These are phyloP conservation scores for Brachionus manjavacas DNA, from an alignment of 1,140 invertebrate genomes.

Conservation along the genomic window DNA sequence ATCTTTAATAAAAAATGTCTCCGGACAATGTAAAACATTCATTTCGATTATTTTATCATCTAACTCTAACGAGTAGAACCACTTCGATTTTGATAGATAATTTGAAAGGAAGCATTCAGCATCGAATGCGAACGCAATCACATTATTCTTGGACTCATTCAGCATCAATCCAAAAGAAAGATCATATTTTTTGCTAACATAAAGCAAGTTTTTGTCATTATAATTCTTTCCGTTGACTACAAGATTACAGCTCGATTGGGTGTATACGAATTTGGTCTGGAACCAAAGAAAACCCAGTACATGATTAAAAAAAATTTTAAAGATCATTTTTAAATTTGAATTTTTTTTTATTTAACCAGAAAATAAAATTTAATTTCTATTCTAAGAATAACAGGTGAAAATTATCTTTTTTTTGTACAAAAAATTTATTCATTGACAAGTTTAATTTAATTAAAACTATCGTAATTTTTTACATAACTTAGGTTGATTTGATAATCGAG, in stretches of 20 bases:
- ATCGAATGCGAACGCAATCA: not conserved
- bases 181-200: not conserved
- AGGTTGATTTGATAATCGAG: not conserved
- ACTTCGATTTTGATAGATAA: not conserved
- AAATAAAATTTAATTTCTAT: not conserved
- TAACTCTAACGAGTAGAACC: not conserved
- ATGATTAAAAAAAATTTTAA: not conserved
- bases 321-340: not conserved
- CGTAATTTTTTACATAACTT: not conserved
- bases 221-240: not conserved
- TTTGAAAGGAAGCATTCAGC: not conserved
- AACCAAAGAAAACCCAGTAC: not conserved
- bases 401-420: not conserved
- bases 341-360: not conserved
- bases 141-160: not conserved
- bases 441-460: slow-evolving; percentile 4
- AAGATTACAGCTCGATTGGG: not conserved
- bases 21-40: slow-evolving; percentile 1
- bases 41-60: not conserved
- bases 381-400: not conserved
- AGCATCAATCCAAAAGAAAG: not conserved
- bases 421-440: not conserved
- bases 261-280: not conserved
- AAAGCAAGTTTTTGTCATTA: not conserved
- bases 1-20: not conserved